Percentiles rank a stretch among this genome's conserved stretches.
Conservation (phyloP, 2,113 vertebrate genomes). For the Pomatostomus ruficeps region DNA sequence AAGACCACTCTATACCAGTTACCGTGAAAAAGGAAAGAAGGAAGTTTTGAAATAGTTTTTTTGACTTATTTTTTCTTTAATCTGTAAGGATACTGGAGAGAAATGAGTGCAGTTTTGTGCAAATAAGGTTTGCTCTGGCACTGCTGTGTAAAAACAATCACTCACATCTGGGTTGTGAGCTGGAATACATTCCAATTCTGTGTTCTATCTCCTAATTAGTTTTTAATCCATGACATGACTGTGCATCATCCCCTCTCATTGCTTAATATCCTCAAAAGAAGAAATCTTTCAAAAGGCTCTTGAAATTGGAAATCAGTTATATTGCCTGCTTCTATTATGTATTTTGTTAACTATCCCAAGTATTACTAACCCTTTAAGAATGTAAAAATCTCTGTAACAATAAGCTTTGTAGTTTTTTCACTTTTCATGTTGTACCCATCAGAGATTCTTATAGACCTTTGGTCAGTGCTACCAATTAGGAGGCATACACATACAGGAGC, state of each 20-base stretch:
- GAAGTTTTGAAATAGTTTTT: background rate
- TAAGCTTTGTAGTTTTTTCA: background rate
- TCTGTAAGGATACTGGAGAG: background rate
- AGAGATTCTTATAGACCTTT: background rate
- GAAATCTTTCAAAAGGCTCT: slow-evolving; percentile 9
- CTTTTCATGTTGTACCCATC: background rate
- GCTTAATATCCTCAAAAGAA: slow-evolving; percentile 14
- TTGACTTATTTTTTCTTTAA: background rate
- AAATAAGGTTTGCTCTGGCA: background rate
- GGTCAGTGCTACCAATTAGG: background rate
- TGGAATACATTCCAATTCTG: slow-evolving; percentile 25
- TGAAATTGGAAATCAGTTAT: slow-evolving; percentile 14
- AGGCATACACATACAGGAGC: background rate
- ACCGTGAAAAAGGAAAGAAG: background rate
- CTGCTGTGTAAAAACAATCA: background rate
- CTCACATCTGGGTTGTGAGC: background rate
- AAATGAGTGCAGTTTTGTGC: background rate
- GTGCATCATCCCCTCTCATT: slow-evolving; percentile 9
- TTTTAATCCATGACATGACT: slow-evolving; percentile 46
- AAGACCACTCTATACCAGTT: background rate
- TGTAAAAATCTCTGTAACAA: background rate
- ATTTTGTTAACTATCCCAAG: slow-evolving; percentile 16
- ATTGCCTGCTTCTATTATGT: background rate
- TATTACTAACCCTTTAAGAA: background rate
- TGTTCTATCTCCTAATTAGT: slow-evolving; percentile 24